A percentile compares a stretch with the other conserved stretches of the same genome.
Evolutionary conservation across 2,797 vertebrate genomes (phyloP).

Genomic region (Phylloscopus collybita): DNA sequence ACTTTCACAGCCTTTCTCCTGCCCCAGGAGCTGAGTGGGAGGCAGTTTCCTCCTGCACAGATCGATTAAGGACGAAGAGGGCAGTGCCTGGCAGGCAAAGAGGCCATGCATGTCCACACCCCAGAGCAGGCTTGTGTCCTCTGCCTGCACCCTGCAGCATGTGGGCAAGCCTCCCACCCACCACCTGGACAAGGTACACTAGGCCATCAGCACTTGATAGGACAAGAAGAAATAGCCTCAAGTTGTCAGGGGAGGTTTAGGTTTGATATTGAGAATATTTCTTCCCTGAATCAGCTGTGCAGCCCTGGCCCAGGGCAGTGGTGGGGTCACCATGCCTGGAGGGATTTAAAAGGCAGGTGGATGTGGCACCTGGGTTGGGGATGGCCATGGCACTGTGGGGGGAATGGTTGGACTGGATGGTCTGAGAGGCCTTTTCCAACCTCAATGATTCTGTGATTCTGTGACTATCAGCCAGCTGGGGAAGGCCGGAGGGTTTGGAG

Average conservation of each 20-base stretch:
- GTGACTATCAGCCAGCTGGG: neutral
- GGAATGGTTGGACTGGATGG: neutral
- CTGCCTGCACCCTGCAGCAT: neutral
- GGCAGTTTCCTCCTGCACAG: neutral
- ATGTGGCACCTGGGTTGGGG: neutral
- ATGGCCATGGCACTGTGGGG: neutral
- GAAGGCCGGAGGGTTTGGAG: neutral
- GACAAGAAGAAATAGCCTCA: neutral
- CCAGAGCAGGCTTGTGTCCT: fast-evolving
- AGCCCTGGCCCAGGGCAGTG: neutral
- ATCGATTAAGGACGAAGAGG: neutral
- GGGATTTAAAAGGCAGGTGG: neutral
- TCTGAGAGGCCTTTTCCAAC: neutral
- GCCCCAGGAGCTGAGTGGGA: fast-evolving
- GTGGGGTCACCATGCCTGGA: neutral
- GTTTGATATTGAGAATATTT: neutral
- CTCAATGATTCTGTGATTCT: neutral
- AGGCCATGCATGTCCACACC: fast-evolving
- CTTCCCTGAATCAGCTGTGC: neutral
- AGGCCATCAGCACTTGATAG: neutral
- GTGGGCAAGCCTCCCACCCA: neutral
- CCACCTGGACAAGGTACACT: neutral
- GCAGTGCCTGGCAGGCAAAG: neutral
- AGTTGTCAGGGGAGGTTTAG: neutral
- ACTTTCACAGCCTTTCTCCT: neutral